These are phyloP conservation scores for Hoplodrina blanda DNA, from an alignment of 2,888 invertebrate species.

Conservation along the genomic window DNA sequence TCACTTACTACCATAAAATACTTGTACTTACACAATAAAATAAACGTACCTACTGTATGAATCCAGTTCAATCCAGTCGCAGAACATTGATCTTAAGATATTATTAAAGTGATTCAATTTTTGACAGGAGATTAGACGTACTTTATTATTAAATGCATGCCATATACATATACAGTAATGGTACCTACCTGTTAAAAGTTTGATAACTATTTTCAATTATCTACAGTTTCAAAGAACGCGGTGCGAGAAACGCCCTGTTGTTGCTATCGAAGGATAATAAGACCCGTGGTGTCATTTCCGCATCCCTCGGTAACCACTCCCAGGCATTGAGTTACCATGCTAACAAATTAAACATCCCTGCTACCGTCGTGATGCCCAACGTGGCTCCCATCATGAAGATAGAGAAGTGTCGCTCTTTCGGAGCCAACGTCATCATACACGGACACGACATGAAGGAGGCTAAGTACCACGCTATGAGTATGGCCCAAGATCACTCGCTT, in stretches of 20 bases:
- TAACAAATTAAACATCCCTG: slow-evolving; percentile 92
- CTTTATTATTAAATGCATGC: no score
- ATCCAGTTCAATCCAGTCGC: no score
- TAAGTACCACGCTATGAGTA: slow-evolving; percentile 94
- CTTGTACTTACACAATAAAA: no score
- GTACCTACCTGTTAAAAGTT: background rate
- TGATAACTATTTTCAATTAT: slow-evolving; percentile 11
- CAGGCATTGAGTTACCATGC: slow-evolving; percentile 95
- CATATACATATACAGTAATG: no score
- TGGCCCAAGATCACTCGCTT: slow-evolving; percentile 93
- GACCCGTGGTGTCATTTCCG: slow-evolving; percentile 95
- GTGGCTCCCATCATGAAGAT: slow-evolving; percentile 99
- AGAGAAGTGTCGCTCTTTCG: slow-evolving; percentile 95
- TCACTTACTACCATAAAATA: no score
- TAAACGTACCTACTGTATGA: no score
- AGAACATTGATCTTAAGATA: no score
- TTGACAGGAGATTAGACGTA: no score
- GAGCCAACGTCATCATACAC: slow-evolving; percentile 95
- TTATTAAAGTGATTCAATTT: no score
- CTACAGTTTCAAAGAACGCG: slow-evolving; percentile 97
- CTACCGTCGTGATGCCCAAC: slow-evolving; percentile 98
- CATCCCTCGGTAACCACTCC: slow-evolving; percentile 98
- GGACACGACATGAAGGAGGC: slow-evolving; percentile 97
- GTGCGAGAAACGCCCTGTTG: slow-evolving; percentile 96
- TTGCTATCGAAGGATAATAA: slow-evolving; percentile 94